Percentiles rank a stretch among this genome's conserved stretches.
These are phyloP conservation scores for Muscicapa striata DNA, from an alignment of 2,797 vertebrate genomes.

Conservation along the genomic window DNA sequence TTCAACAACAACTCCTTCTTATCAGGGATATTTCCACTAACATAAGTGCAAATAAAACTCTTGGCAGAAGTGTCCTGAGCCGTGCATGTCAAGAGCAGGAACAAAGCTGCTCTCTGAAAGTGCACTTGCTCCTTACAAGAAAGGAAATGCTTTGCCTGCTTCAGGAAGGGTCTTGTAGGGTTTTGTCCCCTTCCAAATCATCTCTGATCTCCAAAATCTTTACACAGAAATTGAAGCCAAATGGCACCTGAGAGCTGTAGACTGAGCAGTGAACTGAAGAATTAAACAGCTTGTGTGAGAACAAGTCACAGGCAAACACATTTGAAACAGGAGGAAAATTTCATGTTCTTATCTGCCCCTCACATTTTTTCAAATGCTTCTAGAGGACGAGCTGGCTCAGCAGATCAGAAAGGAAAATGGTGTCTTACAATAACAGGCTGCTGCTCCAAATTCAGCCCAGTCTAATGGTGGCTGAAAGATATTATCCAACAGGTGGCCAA, in stretches of 20 bases:
- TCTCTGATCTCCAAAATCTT: conserved; percentile 4
- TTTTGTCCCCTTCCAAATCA: not conserved
- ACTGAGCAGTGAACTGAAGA: not conserved
- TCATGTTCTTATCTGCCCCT: not conserved
- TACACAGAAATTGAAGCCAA: not conserved
- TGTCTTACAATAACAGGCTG: not conserved
- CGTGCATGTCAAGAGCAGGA: not conserved
- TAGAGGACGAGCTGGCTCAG: not conserved
- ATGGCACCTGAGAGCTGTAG: not conserved
- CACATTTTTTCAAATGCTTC: not conserved
- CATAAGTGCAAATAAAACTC: conserved; percentile 46
- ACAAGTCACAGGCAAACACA: fast-evolving
- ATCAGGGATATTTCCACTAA: conserved; percentile 51
- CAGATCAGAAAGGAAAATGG: not conserved
- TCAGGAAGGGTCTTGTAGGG: not conserved
- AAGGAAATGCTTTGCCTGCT: not conserved
- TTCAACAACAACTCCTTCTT: conserved; percentile 25
- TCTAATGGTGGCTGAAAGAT: not conserved
- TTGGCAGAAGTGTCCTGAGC: conserved; percentile 17
- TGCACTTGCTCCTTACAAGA: not conserved
- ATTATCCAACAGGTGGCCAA: not conserved
- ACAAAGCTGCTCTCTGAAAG: not conserved
- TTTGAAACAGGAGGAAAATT: not conserved
- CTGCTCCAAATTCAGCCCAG: not conserved
- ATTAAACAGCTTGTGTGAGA: not conserved